Evolutionary conservation across 2,888 invertebrate genomes (phyloP).

Genomic region (Heliconius cydno): DNA sequence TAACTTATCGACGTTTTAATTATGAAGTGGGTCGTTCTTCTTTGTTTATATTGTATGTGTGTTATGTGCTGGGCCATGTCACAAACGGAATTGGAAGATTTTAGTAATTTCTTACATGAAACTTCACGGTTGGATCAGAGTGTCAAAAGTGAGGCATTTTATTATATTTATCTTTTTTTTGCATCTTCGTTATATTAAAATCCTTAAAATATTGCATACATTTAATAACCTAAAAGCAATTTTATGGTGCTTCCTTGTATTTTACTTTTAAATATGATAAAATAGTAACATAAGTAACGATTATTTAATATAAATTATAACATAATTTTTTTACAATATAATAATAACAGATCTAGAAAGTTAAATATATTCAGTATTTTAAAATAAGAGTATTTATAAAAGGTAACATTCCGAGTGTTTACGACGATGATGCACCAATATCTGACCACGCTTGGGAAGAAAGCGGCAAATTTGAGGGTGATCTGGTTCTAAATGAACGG

Average conservation of each 20-base stretch:
- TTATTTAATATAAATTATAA: too few relatives aligned
- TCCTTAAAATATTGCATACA: not conserved
- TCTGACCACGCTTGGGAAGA: slow-evolving; percentile 79
- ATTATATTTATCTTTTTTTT: not conserved
- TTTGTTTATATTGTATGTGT: slow-evolving; percentile 62
- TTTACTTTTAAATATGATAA: not conserved
- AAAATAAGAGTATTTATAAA: slow-evolving; percentile 35
- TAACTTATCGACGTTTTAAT: slow-evolving; percentile 40
- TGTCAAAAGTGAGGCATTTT: slow-evolving; percentile 71
- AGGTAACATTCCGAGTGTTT: slow-evolving; percentile 61
- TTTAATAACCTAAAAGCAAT: not conserved
- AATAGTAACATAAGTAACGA: too few relatives aligned
- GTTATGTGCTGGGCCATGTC: slow-evolving; percentile 69
- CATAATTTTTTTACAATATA: too few relatives aligned
- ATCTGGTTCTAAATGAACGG: slow-evolving; percentile 76
- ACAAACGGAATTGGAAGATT: slow-evolving; percentile 71
- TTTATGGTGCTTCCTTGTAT: not conserved
- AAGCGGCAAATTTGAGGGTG: slow-evolving; percentile 82
- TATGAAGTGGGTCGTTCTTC: slow-evolving; percentile 63
- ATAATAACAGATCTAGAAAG: too few relatives aligned
- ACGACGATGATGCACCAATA: slow-evolving; percentile 65
- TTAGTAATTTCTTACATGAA: slow-evolving; percentile 69
- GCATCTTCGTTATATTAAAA: not conserved
- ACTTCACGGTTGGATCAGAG: slow-evolving; percentile 74
- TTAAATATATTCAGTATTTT: too few relatives aligned